A percentile compares a stretch with the other conserved stretches of the same genome.
phyloP scores from a whole-genome alignment of 1,140 invertebrate species.

The Magallana gigas region DNA sequence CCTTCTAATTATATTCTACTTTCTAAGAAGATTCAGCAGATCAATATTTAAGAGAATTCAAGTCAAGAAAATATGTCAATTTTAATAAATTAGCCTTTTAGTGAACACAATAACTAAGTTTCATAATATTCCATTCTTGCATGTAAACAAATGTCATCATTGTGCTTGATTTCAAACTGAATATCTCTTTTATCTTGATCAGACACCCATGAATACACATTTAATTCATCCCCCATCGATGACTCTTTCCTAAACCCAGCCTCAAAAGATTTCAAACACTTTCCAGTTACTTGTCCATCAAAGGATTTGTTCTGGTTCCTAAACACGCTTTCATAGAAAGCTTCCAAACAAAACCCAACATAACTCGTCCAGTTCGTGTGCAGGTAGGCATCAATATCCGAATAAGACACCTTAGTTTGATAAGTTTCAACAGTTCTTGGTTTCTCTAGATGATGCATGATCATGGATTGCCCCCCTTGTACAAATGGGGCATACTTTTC shows the following conservation, averaged over 20 bases:
- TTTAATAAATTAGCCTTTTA: background rate
- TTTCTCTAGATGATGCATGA: slow-evolving; percentile 40
- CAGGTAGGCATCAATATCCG: slow-evolving; percentile 53
- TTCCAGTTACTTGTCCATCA: slow-evolving; percentile 22
- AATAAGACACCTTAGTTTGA: slow-evolving; percentile 42
- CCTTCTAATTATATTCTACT: too few species aligned
- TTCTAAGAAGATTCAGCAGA: too few species aligned
- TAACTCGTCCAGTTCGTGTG: slow-evolving; percentile 59
- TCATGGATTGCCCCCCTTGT: slow-evolving; percentile 33
- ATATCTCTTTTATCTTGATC: slow-evolving; percentile 30
- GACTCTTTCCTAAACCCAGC: slow-evolving; percentile 52
- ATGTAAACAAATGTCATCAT: slow-evolving; percentile 26
- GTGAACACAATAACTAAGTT: background rate
- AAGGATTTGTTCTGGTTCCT: slow-evolving; percentile 45
- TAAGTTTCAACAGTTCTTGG: background rate
- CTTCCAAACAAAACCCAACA: slow-evolving; percentile 56
- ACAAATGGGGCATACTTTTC: slow-evolving; percentile 51
- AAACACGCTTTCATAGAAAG: slow-evolving; percentile 49
- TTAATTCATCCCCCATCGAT: slow-evolving; percentile 46
- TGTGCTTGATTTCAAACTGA: slow-evolving; percentile 47
- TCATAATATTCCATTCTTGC: slow-evolving; percentile 31
- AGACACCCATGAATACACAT: slow-evolving; percentile 52
- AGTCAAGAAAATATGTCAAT: too few species aligned
- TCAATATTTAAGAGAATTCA: too few species aligned
- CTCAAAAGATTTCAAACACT: slow-evolving; percentile 50